Conservation (phyloP, 2,888 invertebrate genomes). For the Rhaphigaster nebulosa region DNA sequence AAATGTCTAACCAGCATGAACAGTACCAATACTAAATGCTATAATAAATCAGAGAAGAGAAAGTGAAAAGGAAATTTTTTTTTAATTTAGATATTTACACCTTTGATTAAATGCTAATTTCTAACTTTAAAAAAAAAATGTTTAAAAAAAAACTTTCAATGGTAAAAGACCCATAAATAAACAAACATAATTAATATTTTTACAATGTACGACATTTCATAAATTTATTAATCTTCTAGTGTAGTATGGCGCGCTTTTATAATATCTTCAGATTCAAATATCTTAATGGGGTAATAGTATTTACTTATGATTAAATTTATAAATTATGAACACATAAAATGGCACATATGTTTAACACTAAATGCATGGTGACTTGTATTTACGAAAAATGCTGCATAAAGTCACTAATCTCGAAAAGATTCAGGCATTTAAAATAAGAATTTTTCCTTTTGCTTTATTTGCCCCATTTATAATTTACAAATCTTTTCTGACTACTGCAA, state of each 20-base stretch:
- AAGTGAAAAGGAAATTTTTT: neutral
- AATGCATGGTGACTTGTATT: neutral
- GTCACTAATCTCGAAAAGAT: neutral
- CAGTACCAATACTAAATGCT: neutral
- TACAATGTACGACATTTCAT: neutral
- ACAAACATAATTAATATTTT: neutral
- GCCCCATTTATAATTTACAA: neutral
- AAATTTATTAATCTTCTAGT: neutral
- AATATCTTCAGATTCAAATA: neutral
- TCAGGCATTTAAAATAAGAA: neutral
- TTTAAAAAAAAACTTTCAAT: neutral
- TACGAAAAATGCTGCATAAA: neutral
- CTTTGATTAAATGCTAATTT: neutral
- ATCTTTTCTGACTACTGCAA: neutral
- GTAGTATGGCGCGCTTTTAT: neutral
- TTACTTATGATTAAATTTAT: neutral
- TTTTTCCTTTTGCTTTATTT: neutral
- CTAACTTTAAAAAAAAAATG: neutral
- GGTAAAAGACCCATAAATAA: neutral
- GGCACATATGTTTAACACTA: neutral
- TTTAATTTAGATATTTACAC: neutral
- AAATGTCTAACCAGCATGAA: neutral
- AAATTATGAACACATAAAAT: neutral
- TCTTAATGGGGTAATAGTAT: neutral
- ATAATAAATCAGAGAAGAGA: neutral